A percentile compares a stretch with the other conserved stretches of the same genome.
These are phyloP conservation scores for Eubasilissa regina DNA, from an alignment of 1,140 invertebrate species.

Conservation along the genomic window DNA sequence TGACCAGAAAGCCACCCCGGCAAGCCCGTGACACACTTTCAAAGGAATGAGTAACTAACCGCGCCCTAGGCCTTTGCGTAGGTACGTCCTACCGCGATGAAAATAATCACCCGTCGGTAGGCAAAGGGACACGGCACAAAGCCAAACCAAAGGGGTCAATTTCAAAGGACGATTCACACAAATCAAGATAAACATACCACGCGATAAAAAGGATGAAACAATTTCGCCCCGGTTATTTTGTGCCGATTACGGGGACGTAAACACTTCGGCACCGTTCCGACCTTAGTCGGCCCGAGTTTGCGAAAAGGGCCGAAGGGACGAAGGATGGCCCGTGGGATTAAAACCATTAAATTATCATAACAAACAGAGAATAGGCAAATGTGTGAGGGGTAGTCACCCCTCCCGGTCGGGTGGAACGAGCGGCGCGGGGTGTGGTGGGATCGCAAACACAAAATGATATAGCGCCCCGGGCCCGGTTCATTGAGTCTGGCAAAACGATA, in stretches of 20 bases:
- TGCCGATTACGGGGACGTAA: conserved; percentile 1
- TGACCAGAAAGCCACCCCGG: conserved; percentile 17
- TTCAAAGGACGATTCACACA: conserved; percentile 36
- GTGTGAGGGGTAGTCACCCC: conserved; percentile 26
- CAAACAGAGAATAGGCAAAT: conserved; percentile 51
- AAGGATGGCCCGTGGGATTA: conserved; percentile 48
- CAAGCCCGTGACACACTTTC: conserved; percentile 49
- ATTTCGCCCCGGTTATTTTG: conserved; percentile 6
- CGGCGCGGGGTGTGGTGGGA: background rate
- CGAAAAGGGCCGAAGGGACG: conserved; percentile 44
- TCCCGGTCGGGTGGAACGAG: background rate
- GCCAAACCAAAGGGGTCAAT: conserved; percentile 40
- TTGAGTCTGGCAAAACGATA: conserved; percentile 21
- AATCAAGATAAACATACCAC: conserved; percentile 16
- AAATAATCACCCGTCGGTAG: conserved; percentile 36
- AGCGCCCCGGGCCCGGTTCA: conserved; percentile 16
- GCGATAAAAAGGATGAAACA: conserved; percentile 31
- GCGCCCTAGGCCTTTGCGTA: background rate
- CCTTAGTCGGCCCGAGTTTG: conserved; percentile 41
- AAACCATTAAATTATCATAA: conserved; percentile 61
- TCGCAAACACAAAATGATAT: conserved; percentile 10
- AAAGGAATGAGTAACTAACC: conserved; percentile 22
- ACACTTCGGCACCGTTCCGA: conserved; percentile 22
- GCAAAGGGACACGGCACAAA: conserved; percentile 34
- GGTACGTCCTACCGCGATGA: conserved; percentile 34